Base-by-base conservation (phyloP, 2,888 invertebrate genomes). In the Melanophora roralis region DNA sequence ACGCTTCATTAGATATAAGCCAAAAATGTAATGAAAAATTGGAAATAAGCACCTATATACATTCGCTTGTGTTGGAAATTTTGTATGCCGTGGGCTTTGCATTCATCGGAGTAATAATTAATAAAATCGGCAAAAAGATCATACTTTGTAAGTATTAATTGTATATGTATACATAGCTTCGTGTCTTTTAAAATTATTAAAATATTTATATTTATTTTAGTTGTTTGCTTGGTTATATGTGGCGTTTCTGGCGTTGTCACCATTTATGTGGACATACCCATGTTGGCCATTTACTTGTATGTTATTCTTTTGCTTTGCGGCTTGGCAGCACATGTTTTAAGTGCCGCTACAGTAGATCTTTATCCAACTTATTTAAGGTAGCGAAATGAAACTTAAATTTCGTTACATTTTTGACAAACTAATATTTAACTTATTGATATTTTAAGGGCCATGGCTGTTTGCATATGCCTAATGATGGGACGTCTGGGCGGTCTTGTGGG, bases 401-500 rank as follows among this genome's bases (percentile, higher is more conserved):
- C 23, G 3, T 7, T 49, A 11, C 38, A 2, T 19, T 43, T 14
- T 14, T 3, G 9, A 4, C 8, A 45, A 19, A 45, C 19, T 43
- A 43, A 43, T 14, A 45, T n/a, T n/a, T 40, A 11, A 14, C 3
- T 14, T 21, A n/a, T 69, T 38, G 19, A 0, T 2, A 34, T 45
- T 9, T 47, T 73, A 85, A 89, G 91, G 82, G 92, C 90, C 16
- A 91, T 91, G 91, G 91, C 91, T 19, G 84, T 92, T 59, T 91
- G 91, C 38, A 90, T 92, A 71, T 91, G 91, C 0, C 84, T 91
- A 3, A 91, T 91, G 91, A 89, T 91, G 84, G 92, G 92, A 14
- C 88, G 91, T 32, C 76, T 86, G 36, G 91, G 91, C 0, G 91
- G 91, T 55, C 90, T 91, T 65, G 87, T 89, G 21, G 91, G 91